phyloP scores from a whole-genome alignment of 2,888 invertebrate species.

The Eumerus sabulonum region DNA sequence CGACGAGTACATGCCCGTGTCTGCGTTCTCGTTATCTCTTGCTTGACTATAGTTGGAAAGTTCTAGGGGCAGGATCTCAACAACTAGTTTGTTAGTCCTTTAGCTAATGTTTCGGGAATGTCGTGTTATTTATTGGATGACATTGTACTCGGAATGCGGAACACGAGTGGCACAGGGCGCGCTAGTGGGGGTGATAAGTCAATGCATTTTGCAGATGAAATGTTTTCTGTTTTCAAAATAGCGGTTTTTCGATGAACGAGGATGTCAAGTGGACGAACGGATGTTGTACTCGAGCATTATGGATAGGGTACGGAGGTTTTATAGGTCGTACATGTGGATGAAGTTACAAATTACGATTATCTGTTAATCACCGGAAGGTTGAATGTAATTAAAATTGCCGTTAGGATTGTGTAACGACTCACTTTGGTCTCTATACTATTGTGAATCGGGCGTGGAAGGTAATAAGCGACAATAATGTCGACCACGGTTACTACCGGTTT shows the following conservation, averaged over 20 bases:
- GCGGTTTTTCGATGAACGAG: constrained; percentile 33
- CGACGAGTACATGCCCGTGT: constrained; percentile 59
- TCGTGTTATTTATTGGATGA: background rate
- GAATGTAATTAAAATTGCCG: constrained; percentile 50
- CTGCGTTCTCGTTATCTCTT: constrained; percentile 40
- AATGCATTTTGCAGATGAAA: constrained; percentile 58
- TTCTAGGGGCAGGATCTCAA: background rate
- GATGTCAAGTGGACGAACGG: constrained; percentile 1
- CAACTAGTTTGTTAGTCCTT: constrained; percentile 46
- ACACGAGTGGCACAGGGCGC: background rate
- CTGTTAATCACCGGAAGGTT: constrained; percentile 59
- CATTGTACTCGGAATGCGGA: background rate
- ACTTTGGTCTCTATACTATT: constrained; percentile 5
- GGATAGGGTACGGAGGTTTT: constrained; percentile 24
- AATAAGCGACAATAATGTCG: too few species aligned
- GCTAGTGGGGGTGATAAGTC: constrained; percentile 23
- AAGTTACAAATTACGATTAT: constrained; percentile 64
- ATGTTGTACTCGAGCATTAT: background rate
- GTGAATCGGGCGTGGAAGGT: too few species aligned
- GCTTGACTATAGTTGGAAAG: constrained; percentile 15
- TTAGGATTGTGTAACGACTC: constrained; percentile 43
- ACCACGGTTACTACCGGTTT: background rate
- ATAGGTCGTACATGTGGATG: constrained; percentile 41
- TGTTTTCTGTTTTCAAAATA: constrained; percentile 54
- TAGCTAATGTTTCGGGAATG: constrained; percentile 44